Evolutionary conservation across 2,113 vertebrate genomes (phyloP).

Genomic region (Empidonax traillii): DNA sequence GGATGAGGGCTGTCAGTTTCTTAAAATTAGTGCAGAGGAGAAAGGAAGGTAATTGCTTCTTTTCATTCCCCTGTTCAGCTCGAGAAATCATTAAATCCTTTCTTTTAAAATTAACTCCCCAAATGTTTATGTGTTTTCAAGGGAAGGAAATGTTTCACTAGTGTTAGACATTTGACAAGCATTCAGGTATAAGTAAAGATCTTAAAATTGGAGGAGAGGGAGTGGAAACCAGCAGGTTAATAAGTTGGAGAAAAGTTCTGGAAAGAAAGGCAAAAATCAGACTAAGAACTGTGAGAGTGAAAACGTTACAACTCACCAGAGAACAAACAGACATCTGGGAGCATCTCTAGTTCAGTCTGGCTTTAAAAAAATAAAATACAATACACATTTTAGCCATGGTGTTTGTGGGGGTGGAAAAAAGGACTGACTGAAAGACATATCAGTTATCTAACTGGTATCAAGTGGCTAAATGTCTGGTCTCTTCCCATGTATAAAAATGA

Average conservation of each 20-base stretch:
- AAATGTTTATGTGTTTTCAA: not conserved
- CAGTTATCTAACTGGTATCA: conserved; percentile 80
- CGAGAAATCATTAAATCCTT: not conserved
- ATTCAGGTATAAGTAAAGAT: not conserved
- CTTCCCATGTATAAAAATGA: conserved; percentile 78
- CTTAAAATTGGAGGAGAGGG: not conserved
- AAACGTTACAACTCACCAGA: not conserved
- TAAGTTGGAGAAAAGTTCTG: not conserved
- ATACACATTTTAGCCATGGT: not conserved
- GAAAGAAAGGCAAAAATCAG: not conserved
- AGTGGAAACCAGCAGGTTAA: not conserved
- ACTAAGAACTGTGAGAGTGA: not conserved
- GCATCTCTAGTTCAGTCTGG: not conserved
- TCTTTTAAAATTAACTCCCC: not conserved
- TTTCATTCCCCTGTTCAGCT: not conserved
- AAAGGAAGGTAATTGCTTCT: not conserved
- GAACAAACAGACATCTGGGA: not conserved
- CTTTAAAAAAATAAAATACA: not conserved
- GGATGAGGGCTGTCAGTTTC: accelerated
- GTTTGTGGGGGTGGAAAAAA: not conserved
- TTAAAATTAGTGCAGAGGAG: not conserved
- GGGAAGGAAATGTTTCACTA: not conserved
- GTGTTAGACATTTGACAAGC: not conserved
- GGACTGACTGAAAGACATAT: conserved; percentile 56
- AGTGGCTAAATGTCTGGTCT: conserved; percentile 77